Percentiles rank a stretch among this genome's conserved stretches.
phyloP scores from a whole-genome alignment of 92 coral and sea anemone genomes.

The Epizoanthus scotinus region DNA sequence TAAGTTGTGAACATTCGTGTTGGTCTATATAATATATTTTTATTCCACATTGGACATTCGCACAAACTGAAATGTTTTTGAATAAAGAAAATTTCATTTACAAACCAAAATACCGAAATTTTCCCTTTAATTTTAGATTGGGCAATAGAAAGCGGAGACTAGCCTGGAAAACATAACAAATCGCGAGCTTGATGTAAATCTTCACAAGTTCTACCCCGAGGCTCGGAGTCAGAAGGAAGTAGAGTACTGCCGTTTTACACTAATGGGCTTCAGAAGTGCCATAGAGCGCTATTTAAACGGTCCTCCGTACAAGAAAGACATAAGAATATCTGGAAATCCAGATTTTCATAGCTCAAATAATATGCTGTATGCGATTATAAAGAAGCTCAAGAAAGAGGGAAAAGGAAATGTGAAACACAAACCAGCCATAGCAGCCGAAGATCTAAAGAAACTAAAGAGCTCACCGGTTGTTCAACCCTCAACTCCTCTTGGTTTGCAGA shows the following conservation, averaged over 20 bases:
- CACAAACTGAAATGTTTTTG: too few species aligned
- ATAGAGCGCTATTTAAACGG: conserved; percentile 48
- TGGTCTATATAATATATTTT: too few species aligned
- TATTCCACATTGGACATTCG: too few species aligned
- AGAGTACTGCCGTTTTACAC: conserved; percentile 33
- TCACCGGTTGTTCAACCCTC: conserved; percentile 9
- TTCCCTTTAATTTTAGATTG: too few species aligned
- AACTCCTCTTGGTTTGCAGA: conserved; percentile 53
- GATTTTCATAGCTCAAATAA: conserved; percentile 34
- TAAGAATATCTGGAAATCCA: conserved; percentile 43
- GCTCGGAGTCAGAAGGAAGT: conserved; percentile 26
- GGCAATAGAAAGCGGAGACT: too few species aligned
- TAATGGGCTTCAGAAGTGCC: conserved; percentile 52
- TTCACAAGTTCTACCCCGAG: conserved; percentile 27
- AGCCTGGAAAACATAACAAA: not conserved
- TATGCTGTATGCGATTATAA: conserved; percentile 33
- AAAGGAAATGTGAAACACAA: conserved; percentile 41
- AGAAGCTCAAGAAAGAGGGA: conserved; percentile 21
- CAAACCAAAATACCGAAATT: too few species aligned
- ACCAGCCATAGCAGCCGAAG: conserved; percentile 11
- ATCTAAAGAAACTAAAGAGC: conserved; percentile 11
- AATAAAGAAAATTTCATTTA: too few species aligned
- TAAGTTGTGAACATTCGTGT: too few species aligned
- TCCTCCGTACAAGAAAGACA: conserved; percentile 49
- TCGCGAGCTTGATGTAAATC: not conserved